Evolutionary conservation across 1,140 invertebrate species (phyloP).

Genomic region (Choristoneura fumiferana): DNA sequence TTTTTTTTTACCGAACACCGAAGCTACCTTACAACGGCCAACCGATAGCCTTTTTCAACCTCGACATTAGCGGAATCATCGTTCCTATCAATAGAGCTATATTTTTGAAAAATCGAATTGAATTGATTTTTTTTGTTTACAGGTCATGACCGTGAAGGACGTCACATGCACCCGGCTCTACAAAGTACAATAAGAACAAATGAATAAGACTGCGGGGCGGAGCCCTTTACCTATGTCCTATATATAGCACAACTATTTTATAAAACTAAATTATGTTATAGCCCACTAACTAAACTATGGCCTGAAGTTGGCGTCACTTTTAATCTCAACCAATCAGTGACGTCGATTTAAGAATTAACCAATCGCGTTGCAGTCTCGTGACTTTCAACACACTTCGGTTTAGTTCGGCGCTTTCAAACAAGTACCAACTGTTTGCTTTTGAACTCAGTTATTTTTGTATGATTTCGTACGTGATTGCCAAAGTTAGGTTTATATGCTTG

Average conservation of each 20-base stretch:
- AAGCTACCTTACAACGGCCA: too few species aligned
- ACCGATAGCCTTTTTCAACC: too few species aligned
- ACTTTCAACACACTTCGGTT: not conserved
- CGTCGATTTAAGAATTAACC: not conserved
- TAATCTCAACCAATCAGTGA: not conserved
- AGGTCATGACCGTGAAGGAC: conserved; percentile 85
- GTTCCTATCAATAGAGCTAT: too few species aligned
- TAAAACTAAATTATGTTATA: conserved; percentile 49
- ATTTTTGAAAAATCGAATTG: too few species aligned
- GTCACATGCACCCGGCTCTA: conserved; percentile 86
- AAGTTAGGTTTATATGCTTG: conserved; percentile 12
- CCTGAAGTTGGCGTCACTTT: not conserved
- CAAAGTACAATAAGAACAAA: conserved; percentile 78
- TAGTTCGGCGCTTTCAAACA: not conserved
- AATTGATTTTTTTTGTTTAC: conserved; percentile 49
- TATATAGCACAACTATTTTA: conserved; percentile 61
- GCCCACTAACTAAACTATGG: not conserved
- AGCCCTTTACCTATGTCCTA: conserved; percentile 47
- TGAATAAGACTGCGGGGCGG: conserved; percentile 59
- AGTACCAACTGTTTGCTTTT: not conserved
- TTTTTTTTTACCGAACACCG: too few species aligned
- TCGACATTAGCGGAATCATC: too few species aligned
- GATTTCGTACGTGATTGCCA: conserved; percentile 10
- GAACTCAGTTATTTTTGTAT: conserved; percentile 13
- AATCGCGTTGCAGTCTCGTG: not conserved